Evolutionary conservation across 2,888 invertebrate genomes (phyloP).

Genomic region (Hyposoter didymator): DNA sequence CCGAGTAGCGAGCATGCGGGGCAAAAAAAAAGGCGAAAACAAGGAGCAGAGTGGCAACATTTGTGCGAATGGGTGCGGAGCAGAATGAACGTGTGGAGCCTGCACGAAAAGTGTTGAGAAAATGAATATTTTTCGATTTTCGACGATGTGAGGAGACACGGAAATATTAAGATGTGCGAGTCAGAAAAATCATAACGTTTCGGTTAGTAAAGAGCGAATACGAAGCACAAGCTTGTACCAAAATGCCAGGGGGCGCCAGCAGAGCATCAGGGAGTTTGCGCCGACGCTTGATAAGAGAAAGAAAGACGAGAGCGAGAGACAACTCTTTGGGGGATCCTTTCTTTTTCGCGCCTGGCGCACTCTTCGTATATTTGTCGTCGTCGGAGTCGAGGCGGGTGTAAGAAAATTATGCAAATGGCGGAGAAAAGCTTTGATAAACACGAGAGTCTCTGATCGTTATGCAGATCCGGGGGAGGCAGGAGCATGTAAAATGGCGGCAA

Average conservation of each 20-base stretch:
- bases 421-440: slow-evolving; percentile 85
- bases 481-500: slow-evolving; percentile 84
- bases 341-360: slow-evolving; percentile 53
- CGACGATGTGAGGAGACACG: too few species aligned
- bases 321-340: slow-evolving; percentile 56
- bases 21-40: slow-evolving; percentile 37
- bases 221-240: slow-evolving; percentile 31
- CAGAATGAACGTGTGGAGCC: too few species aligned
- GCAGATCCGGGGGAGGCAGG: slow-evolving; percentile 79
- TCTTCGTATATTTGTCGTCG: slow-evolving; percentile 33
- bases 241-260: slow-evolving; percentile 35
- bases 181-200: neutral
- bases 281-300: slow-evolving; percentile 66
- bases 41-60: neutral
- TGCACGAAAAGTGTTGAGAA: too few species aligned
- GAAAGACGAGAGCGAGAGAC: slow-evolving; percentile 17
- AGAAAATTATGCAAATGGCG: slow-evolving; percentile 84
- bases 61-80: neutral
- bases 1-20: slow-evolving; percentile 17
- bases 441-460: slow-evolving; percentile 84
- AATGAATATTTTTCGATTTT: too few species aligned
- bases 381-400: slow-evolving; percentile 75
- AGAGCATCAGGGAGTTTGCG: neutral
- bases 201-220: neutral
- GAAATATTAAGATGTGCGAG: too few species aligned